These are phyloP conservation scores for Platycheirus rosarum DNA, from an alignment of 2,888 invertebrate genomes.

Conservation along the genomic window DNA sequence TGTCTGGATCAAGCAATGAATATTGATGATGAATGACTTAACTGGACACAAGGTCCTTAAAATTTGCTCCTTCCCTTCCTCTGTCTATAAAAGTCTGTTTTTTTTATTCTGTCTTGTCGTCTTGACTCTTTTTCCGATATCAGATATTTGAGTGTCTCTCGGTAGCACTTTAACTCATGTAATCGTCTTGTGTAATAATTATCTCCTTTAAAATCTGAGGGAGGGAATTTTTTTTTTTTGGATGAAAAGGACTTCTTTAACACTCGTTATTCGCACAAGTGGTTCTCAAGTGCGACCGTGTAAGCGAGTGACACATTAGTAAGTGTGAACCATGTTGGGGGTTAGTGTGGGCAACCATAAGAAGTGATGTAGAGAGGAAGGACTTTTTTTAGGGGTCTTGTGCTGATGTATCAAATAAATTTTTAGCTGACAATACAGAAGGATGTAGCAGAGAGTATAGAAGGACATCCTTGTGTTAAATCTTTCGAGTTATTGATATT, in stretches of 20 bases:
- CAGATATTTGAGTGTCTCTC: constrained; percentile 60
- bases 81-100: constrained; percentile 10
- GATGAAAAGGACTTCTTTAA: constrained; percentile 43
- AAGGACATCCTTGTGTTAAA: constrained; percentile 76
- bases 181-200: constrained; percentile 72
- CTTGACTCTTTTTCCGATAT: constrained; percentile 43
- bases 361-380: constrained; percentile 9
- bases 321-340: constrained; percentile 27
- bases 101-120: background rate
- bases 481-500: constrained; percentile 81
- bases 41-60: constrained; percentile 60
- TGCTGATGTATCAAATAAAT: constrained; percentile 77
- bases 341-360: background rate
- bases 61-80: constrained; percentile 35
- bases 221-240: constrained; percentile 5
- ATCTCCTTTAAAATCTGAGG: constrained; percentile 63
- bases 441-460: constrained; percentile 48
- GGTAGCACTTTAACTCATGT: constrained; percentile 65
- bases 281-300: constrained; percentile 70
- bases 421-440: constrained; percentile 75
- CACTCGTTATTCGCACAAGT: constrained; percentile 66
- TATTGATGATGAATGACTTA: constrained; percentile 72
- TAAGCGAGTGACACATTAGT: constrained; percentile 53
- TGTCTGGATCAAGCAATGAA: constrained; percentile 70
- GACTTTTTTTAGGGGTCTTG: constrained; percentile 61